Evolutionary conservation across 2,113 vertebrate species (phyloP), one percentile per base, ranked within the genome.

Genomic region (Chionomys nivalis): DNA sequence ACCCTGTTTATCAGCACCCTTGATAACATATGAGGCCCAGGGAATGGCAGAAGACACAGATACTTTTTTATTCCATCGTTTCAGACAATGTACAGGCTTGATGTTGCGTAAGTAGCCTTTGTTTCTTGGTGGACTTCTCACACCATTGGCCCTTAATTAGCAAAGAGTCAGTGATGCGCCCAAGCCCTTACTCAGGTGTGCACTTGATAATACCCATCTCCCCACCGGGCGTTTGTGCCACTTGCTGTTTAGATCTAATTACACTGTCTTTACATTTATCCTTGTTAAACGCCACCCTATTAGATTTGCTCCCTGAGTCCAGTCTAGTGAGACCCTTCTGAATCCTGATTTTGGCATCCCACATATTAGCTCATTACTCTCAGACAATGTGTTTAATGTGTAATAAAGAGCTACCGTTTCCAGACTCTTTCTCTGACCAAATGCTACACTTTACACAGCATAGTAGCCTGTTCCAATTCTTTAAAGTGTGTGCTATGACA

Each of bases 291-390:
- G 75, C 66, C 87, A 44, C 66, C 86, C 82, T 70, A 65, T 94
- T 86, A 90, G 86, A 94, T 87, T 65, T 87, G 86, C 68, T 86
- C 72, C 76, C 68, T 55, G 77, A 68, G 76, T 91, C 88, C 73
- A 79, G 49, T 73, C 82, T 70, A 26, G 52, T 44, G 87, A 96
- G 86, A 66, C 52, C 81, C 82, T 89, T 90, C 23, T 83, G 49
- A 88, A 90, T 81, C 91, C 36, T 52, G 81, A 91, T 86, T 82
- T 66, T 79, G 87, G 87, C 89, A 89, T 89, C 47, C 44, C 66
- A 42, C 82, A 4, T 58, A 94, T 89, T n/a, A 95, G 72, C 88
- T 87, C 90, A 65, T 94, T 85, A 92, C 76, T 93, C 91, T 87
- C 28, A 47, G 94, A 83, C 63, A 4, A 6, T 24, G 19, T 12